phyloP scores from a whole-genome alignment of 2,888 invertebrate genomes.

The Chesias legatella region DNA sequence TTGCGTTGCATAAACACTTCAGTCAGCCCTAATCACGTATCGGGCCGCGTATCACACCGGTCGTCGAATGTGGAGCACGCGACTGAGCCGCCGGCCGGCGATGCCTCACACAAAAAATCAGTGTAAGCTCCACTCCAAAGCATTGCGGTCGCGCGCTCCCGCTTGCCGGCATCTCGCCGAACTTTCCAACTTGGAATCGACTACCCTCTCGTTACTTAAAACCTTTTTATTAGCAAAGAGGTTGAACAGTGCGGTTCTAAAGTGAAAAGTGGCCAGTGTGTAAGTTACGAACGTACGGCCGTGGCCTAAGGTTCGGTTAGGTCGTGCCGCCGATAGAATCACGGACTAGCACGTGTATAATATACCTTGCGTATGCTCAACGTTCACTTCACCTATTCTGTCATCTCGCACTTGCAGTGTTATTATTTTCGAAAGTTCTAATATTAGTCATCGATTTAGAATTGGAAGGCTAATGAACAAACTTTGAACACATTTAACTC shows the following conservation, averaged over 20 bases:
- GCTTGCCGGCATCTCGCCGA: conserved; percentile 36
- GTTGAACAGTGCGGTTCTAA: conserved; percentile 14
- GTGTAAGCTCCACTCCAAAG: conserved; percentile 72
- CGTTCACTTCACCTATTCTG: conserved; percentile 74
- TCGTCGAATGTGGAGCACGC: conserved; percentile 76
- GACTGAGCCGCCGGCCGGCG: conserved; percentile 48
- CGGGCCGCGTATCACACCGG: conserved; percentile 68
- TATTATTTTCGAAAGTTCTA: conserved; percentile 54
- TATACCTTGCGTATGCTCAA: conserved; percentile 60
- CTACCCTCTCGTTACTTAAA: conserved; percentile 17
- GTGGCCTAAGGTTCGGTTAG: conserved; percentile 60
- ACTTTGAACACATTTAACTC: conserved; percentile 17
- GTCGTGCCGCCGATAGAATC: conserved; percentile 67
- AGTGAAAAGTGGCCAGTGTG: conserved; percentile 70
- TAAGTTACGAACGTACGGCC: conserved; percentile 73
- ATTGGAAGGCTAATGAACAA: conserved; percentile 23
- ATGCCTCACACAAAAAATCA: conserved; percentile 79
- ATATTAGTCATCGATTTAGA: conserved; percentile 51
- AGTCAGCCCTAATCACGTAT: conserved; percentile 47
- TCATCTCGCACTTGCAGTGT: conserved; percentile 57
- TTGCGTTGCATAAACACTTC: conserved; percentile 18
- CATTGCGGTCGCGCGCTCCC: conserved; percentile 67
- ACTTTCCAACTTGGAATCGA: conserved; percentile 34
- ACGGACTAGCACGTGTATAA: conserved; percentile 68
- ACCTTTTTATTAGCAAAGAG: conserved; percentile 19